Evolutionary conservation across 2,113 vertebrate species (phyloP).

Genomic region (Tachuris rubrigastra): DNA sequence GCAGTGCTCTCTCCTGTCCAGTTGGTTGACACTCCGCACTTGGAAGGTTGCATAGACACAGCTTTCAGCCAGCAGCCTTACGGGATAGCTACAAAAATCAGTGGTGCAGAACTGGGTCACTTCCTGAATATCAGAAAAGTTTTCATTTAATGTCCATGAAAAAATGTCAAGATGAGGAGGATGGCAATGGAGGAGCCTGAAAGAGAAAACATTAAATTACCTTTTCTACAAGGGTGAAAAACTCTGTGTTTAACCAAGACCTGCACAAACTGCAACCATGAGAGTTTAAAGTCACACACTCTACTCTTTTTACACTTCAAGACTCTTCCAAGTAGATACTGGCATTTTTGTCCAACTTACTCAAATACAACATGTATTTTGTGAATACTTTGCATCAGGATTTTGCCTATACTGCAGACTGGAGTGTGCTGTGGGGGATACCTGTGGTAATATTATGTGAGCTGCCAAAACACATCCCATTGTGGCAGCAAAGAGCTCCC

Average conservation of each 20-base stretch:
- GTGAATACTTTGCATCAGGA: neutral
- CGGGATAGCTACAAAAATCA: constrained; percentile 94
- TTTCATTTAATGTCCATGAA: constrained; percentile 83
- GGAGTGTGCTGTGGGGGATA: neutral
- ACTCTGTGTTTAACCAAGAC: constrained; percentile 7
- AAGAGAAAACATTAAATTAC: constrained; percentile 68
- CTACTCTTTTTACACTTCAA: neutral
- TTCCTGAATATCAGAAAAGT: constrained; percentile 99
- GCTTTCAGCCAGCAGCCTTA: constrained; percentile 98
- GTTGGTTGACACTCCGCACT: constrained; percentile 86
- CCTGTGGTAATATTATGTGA: neutral
- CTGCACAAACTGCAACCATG: neutral
- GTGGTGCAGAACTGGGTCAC: constrained; percentile 90
- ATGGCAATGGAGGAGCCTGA: constrained; percentile 94
- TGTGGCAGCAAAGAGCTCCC: neutral
- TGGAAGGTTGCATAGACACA: constrained; percentile 99
- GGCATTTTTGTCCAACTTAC: neutral
- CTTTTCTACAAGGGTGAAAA: constrained; percentile 60
- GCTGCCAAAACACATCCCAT: neutral
- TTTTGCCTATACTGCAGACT: neutral
- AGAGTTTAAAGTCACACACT: neutral
- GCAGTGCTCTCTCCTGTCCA: constrained; percentile 83
- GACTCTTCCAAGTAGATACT: neutral
- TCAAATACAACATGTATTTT: neutral
- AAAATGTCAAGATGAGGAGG: constrained; percentile 93